phyloP scores from a whole-genome alignment of 2,797 vertebrate species.

The Silurus aristotelis region DNA sequence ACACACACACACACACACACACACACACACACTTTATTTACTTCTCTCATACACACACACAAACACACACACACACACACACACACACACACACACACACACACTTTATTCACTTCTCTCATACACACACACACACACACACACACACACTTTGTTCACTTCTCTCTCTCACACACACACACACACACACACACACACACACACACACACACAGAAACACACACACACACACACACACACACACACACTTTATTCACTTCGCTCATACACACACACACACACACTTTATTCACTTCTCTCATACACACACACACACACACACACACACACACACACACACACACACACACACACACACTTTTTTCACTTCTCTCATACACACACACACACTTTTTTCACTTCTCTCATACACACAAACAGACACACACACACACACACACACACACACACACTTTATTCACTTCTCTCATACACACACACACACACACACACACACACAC shows the following conservation, averaged over 20 bases:
- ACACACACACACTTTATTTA: neutral
- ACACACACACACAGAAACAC: neutral
- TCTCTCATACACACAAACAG: too few species aligned
- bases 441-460: neutral
- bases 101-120: too few species aligned
- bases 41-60: too few species aligned
- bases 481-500: neutral
- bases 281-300: neutral
- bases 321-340: neutral
- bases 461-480: too few species aligned
- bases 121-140: too few species aligned
- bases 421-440: neutral
- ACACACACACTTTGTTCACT: neutral
- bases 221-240: neutral
- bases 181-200: neutral
- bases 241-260: neutral
- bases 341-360: neutral
- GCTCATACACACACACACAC: neutral
- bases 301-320: too few species aligned
- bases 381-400: neutral
- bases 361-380: too few species aligned
- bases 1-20: neutral
- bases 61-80: neutral
- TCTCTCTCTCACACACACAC: neutral
- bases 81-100: constrained; percentile 10